Evolutionary conservation across 64 coral and sea anemone genomes (phyloP), one percentile per base, ranked within the genome.

Genomic region (Catalaphyllia jardinei): DNA sequence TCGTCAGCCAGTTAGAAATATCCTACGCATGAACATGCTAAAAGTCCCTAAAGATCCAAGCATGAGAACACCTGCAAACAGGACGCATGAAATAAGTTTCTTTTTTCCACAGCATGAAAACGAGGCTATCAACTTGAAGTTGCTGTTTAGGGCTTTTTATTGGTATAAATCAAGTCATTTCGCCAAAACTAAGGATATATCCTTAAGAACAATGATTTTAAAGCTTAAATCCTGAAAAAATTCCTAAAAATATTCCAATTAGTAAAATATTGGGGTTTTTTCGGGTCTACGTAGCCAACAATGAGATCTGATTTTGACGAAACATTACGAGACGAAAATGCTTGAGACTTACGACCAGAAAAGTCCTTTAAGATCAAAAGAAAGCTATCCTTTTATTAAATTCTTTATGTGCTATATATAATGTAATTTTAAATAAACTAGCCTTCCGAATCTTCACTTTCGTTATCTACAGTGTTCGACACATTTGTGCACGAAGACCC

Each of bases 381-480:
- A 55, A 9, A 55, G 52, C 10, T 9, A 14, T 55, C 10, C 52
- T 55, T 14, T 3, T 24, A 65, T 65, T 65, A 2, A 3, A 65
- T 3, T 65, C 62, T 65, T 24, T 19, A 65, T 7, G 8, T 65
- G 62, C 62, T 65, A 65, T 65, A 55, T 11, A 79, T n/a, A n/a
- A n/a, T n/a, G n/a, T n/a, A n/a, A n/a, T n/a, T n/a, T n/a, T n/a
- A n/a, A n/a, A n/a, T n/a, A n/a, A 13, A 52, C 10, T 29, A 79
- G 77, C 17, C 77, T 79, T 79, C 76, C 76, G 76, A 79, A 79
- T 86, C 83, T 71, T 54, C 62, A 72, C 67, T 54, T 71, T 73
- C 84, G 50, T 87, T 29, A 14, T 71, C 35, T 10, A 86, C 6
- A 27, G 71, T 17, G 35, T 74, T 87, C 0, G 51, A 16, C 55